Base-by-base conservation (phyloP, 2,888 invertebrate genomes). In the Megamerina dolium region DNA sequence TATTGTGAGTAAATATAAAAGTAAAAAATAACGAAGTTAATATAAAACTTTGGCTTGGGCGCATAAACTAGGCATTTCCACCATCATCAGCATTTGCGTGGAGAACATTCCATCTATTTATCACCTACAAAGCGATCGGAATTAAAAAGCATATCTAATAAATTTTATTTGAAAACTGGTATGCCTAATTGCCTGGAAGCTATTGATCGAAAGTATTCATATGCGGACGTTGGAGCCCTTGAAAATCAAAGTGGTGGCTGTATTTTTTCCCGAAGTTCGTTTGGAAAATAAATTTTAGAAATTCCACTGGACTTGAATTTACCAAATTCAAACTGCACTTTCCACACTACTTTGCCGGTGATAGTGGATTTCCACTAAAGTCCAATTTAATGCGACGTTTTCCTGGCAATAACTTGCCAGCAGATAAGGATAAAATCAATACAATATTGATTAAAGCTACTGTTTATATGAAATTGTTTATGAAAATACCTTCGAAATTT, bases 291-390 rank as follows among this genome's bases (percentile, higher is more conserved):
- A 4, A 23, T 19, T 18, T 3, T 49, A 27, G 36, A 49, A 36
- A 17, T 48, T 18, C 43, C 35, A 19, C 17, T 10, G 12, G 36
- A 36, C 21, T 26, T 17, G 32, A 37, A 29, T 14, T 37, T 46
- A 31, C 46, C 46, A 5, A 32, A 26, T 3, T 35, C 23, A n/a
- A n/a, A n/a, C n/a, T n/a, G n/a, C n/a, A n/a, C 12, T 39, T 37
- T 9, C 46, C 46, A 37, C 41, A 44, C 36, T 46, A 37, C 26
- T 46, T 44, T 29, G 34, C 43, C 10, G 45, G 18, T n/a, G 43
- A 49, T 40, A 41, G 31, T 26, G 49, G 41, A 12, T 45, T 49
- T n/a, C 41, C 43, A 4, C 20, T 46, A 14, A 18, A 23, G 19
- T 26, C 14, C 20, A 37, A 46, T 36, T 10, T 50, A 12, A 45